Conservation (phyloP, 2,113 vertebrate genomes). For the Plecturocebus donacophilus region DNA sequence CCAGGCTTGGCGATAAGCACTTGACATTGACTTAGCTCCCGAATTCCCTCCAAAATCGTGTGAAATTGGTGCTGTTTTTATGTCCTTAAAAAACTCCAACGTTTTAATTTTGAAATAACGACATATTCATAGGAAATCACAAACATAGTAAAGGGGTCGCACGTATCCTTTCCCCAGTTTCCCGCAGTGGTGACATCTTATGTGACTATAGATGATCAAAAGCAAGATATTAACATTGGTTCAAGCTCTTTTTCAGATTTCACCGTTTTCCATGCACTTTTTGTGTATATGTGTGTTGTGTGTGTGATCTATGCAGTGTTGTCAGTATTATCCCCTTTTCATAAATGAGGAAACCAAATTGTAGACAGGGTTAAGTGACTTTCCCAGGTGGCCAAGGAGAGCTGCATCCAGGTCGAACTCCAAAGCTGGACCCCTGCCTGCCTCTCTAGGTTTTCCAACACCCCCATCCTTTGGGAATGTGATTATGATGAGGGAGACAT, state of each 20-base stretch:
- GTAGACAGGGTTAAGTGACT: background rate
- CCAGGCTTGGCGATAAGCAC: rapidly evolving
- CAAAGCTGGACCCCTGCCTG: no score
- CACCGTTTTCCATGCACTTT: rapidly evolving
- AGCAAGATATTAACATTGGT: rapidly evolving
- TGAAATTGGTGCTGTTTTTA: background rate
- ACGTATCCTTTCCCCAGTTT: background rate
- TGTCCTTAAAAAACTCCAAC: background rate
- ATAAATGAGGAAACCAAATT: rapidly evolving
- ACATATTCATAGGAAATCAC: background rate
- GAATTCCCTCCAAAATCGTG: background rate
- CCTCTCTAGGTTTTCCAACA: background rate
- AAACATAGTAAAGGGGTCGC: background rate
- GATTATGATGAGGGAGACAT: background rate
- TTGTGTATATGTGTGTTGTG: background rate
- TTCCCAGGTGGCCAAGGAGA: rapidly evolving
- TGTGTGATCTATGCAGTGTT: background rate
- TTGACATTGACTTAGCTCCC: background rate
- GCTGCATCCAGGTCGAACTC: rapidly evolving
- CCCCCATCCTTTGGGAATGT: no score
- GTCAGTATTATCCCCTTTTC: background rate
- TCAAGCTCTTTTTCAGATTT: rapidly evolving
- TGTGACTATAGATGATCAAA: rapidly evolving
- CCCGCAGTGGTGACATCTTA: background rate
- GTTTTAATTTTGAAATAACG: background rate